Base-by-base conservation (phyloP, 2,888 invertebrate species). In the Catocala fraxini region DNA sequence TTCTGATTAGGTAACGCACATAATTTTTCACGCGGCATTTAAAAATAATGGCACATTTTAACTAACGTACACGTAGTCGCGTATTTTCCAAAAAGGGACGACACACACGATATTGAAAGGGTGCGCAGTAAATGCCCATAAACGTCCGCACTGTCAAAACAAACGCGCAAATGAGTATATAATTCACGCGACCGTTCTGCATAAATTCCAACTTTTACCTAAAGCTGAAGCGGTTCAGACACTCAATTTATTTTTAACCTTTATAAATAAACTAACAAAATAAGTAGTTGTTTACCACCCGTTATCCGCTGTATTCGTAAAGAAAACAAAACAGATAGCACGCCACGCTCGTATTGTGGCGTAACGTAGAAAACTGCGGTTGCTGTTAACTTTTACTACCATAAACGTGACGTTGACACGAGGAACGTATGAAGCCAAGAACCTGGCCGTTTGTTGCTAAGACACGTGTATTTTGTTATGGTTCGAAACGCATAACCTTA, bases 311-410 rank as follows among this genome's bases (percentile, higher is more conserved):
- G 71, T 75, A 73, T 79, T 78, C 63, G 70, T 73, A 80, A 83
- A 79, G 70, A 80, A 83, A 84, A 73, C 74, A 80, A 80, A 80
- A 80, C 60, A 63, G 79, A 77, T 74, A 75, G 79, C 82, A 73
- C 74, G 70, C 75, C 54, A 77, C 12, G 73, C 74, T 79, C 82
- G 64, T 63, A 71, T 63, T 71, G 77, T 83, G 54, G 81, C 84
- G 81, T 83, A 84, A 81, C 77, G 76, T 39, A 68, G 71, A 71
- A 70, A 73, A 75, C 79, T 77, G 77, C 67, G 77, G 79, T 75
- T 71, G 66, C 53, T 62, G 70, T 70, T 83, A 82, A 79, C 77
- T 80, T 80, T 79, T 75, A 68, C 75, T 75, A 68, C 76, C 76
- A 65, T 80, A 77, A 73, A 80, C 71, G 53, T 76, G 66, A 68